Percentiles rank a stretch among this genome's conserved stretches.
Evolutionary conservation across 2,113 vertebrate genomes (phyloP).

Genomic region (Anolis carolinensis): DNA sequence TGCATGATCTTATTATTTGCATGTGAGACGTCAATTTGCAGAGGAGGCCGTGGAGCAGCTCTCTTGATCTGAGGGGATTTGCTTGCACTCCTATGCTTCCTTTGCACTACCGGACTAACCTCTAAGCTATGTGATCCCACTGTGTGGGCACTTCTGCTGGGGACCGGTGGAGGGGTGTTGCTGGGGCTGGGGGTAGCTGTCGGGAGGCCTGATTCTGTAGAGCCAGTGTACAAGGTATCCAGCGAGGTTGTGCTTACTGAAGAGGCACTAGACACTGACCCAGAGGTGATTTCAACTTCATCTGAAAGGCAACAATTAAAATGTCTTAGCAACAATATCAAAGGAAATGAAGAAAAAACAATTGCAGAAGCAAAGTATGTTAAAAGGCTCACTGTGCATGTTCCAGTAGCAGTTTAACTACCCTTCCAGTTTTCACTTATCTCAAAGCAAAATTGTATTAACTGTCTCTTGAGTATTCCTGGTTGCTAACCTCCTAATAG

Average conservation of each 20-base stretch:
- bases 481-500: constrained; percentile 60
- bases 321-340: constrained; percentile 62
- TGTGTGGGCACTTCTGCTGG: constrained; percentile 82
- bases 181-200: constrained; percentile 79
- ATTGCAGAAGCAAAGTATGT: constrained; percentile 40
- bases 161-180: constrained; percentile 91
- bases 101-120: constrained; percentile 28
- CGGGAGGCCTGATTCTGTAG: constrained; percentile 81
- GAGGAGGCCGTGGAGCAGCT: constrained; percentile 41
- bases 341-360: constrained; percentile 49
- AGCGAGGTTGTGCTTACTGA: constrained; percentile 86
- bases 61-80: constrained; percentile 67
- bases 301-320: constrained; percentile 72
- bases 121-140: constrained; percentile 63
- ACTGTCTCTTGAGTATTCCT: constrained; percentile 59
- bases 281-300: constrained; percentile 68
- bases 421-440: constrained; percentile 65
- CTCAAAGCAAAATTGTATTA: constrained; percentile 65
- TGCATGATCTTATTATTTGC: constrained; percentile 49
- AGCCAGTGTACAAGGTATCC: constrained; percentile 86
- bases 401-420: constrained; percentile 63
- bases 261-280: constrained; percentile 77
- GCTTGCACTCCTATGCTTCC: constrained; percentile 48
- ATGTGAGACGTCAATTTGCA: constrained; percentile 36
- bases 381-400: constrained; percentile 64